These are phyloP conservation scores for Thalassarche chlororhynchos DNA, from an alignment of 2,113 vertebrate genomes.

Conservation along the genomic window DNA sequence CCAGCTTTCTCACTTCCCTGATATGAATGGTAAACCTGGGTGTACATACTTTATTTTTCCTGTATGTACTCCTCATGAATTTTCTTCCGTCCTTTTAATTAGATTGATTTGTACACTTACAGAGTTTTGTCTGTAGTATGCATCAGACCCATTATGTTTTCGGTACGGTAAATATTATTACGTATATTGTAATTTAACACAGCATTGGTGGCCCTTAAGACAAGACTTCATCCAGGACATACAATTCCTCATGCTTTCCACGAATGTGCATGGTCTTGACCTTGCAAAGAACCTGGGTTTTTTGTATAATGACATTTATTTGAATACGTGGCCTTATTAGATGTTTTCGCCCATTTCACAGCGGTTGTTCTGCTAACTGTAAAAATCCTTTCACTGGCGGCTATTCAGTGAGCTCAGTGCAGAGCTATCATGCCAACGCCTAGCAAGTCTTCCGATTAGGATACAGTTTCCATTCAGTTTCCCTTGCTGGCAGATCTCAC, in stretches of 20 bases:
- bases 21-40: not conserved
- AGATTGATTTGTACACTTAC: not conserved
- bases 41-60: not conserved
- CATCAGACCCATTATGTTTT: not conserved
- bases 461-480: not conserved
- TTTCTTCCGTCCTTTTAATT: slow-evolving; percentile 1
- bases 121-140: not conserved
- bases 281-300: not conserved
- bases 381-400: not conserved
- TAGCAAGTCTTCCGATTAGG: not conserved
- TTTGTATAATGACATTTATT: not conserved
- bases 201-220: not conserved
- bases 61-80: not conserved
- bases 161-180: not conserved
- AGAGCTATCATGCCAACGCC: not conserved
- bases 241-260: not conserved
- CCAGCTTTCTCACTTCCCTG: not conserved
- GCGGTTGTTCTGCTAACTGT: not conserved
- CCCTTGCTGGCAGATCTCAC: not conserved
- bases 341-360: not conserved
- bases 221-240: not conserved
- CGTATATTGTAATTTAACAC: not conserved
- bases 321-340: not conserved
- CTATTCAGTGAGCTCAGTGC: not conserved
- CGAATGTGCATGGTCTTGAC: not conserved